Conservation (phyloP, 2,113 vertebrate species). For the Zosterops borbonicus region DNA sequence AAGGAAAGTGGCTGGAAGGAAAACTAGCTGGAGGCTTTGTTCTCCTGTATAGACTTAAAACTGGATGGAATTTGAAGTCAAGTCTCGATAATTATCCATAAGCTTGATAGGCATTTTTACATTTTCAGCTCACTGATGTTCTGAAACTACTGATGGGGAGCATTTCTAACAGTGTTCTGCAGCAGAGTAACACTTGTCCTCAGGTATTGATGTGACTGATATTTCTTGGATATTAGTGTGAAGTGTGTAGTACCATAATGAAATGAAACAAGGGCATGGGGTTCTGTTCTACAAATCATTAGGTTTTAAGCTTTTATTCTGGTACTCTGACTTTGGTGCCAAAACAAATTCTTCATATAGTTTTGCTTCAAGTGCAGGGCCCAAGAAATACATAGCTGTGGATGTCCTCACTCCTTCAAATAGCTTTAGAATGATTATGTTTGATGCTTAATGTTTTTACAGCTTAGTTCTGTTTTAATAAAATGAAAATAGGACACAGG, state of each 20-base stretch:
- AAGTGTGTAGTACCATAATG: not conserved
- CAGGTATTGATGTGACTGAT: not conserved
- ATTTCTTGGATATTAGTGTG: not conserved
- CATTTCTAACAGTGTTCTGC: not conserved
- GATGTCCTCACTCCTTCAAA: not conserved
- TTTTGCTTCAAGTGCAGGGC: not conserved
- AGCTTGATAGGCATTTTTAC: not conserved
- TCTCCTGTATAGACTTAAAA: not conserved
- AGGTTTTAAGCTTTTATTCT: constrained; percentile 1
- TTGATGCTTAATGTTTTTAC: constrained; percentile 13
- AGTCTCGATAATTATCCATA: not conserved
- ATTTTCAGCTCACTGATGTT: not conserved
- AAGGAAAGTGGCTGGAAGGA: not conserved
- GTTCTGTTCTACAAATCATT: not conserved
- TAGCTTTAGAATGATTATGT: constrained; percentile 5
- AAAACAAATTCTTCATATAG: not conserved
- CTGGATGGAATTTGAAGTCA: not conserved
- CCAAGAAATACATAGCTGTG: constrained; percentile 27
- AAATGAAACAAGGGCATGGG: not conserved
- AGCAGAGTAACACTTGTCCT: not conserved
- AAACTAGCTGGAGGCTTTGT: not conserved
- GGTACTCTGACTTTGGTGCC: not conserved
- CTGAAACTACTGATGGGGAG: not conserved
- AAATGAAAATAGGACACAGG: not conserved
- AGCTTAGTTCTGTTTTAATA: constrained; percentile 13